Evolutionary conservation across 2,888 invertebrate species (phyloP), one percentile per base, ranked within the genome.

Genomic region (Drosophila demipolita): DNA sequence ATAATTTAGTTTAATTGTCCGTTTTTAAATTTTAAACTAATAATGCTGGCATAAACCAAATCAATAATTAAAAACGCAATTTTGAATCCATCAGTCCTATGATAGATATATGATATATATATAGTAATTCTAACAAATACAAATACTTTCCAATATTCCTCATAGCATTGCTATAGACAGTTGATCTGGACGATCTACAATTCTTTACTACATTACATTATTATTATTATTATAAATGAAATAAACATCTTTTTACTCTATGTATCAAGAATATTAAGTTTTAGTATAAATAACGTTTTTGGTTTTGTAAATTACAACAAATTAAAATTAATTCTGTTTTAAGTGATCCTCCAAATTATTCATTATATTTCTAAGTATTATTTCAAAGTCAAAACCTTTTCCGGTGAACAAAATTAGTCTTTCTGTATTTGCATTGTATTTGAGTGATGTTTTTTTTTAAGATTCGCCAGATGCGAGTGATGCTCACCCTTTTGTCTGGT

Each of bases 401-500:
- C n/a, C 42, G 5, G 42, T 20, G 17, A 3, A 8, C 17, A n/a
- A n/a, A 38, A 38, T 17, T 9, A 9, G 40, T n/a, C 9, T n/a
- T 4, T 9, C 4, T 9, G 40, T n/a, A n/a, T 40, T n/a, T n/a
- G 17, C 1, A 40, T 38, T n/a, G 40, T n/a, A n/a, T 40, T 5
- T 40, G n/a, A n/a, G 4, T n/a, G 40, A 9, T n/a, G 3, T 15
- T 12, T 12, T 12, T 12, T 20, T 11, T 20, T 12, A 12, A 45
- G 12, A 40, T 40, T 9, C 4, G 40, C n/a, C 40, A 3, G 40
- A 20, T 45, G 20, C 20, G 3, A 45, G 12, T 15, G 3, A 1
- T 8, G 49, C 75, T 62, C 26, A 60, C 72, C 76, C 59, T 67
- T 58, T 5, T 50, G 53, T 23, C 54, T 38, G 29, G 29, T 17